phyloP scores from a whole-genome alignment of 2,113 vertebrate genomes.

The Lethenteron reissneri region DNA sequence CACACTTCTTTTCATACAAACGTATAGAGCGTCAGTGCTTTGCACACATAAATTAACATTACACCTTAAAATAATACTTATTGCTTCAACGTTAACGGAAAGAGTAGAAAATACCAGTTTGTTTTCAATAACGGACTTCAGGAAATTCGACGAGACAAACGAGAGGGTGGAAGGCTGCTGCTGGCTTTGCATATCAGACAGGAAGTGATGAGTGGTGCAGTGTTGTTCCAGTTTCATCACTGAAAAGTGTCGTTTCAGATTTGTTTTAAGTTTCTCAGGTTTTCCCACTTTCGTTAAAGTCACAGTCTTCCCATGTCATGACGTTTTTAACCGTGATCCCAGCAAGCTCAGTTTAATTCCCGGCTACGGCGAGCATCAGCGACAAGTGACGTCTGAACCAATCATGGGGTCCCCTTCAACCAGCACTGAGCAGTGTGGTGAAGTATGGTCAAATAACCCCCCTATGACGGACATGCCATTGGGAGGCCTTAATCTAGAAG shows the following conservation, averaged over 20 bases:
- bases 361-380: too few species aligned
- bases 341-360: too few species aligned
- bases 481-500: too few species aligned
- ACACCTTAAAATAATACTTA: constrained; percentile 2
- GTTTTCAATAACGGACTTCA: neutral
- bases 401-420: too few species aligned
- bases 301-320: too few species aligned
- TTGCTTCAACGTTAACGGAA: constrained; percentile 4
- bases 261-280: neutral
- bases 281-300: too few species aligned
- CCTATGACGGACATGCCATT: too few species aligned
- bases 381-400: too few species aligned
- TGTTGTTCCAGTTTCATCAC: neutral
- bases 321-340: too few species aligned
- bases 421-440: too few species aligned
- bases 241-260: neutral
- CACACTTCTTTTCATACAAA: neutral
- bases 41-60: constrained; percentile 6
- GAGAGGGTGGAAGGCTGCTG: neutral
- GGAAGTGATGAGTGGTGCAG: neutral
- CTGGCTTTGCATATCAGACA: constrained; percentile 1
- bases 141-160: neutral
- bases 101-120: neutral
- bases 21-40: constrained; percentile 4
- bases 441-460: too few species aligned